phyloP scores from a whole-genome alignment of 2,888 invertebrate genomes.

The Erannis defoliaria region DNA sequence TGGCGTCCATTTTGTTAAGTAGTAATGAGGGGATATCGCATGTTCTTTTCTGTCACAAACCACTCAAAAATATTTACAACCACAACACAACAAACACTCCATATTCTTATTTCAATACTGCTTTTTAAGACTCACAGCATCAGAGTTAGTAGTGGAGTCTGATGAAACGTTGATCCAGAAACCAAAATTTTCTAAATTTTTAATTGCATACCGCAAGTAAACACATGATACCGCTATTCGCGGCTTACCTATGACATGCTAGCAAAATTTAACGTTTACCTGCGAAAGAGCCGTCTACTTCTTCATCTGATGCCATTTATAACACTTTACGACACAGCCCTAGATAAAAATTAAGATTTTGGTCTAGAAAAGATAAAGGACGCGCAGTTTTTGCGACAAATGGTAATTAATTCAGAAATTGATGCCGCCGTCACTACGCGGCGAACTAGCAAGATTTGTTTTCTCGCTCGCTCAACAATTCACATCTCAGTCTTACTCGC shows the following conservation, averaged over 20 bases:
- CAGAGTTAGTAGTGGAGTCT: slow-evolving; percentile 45
- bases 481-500: slow-evolving; percentile 53
- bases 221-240: slow-evolving; percentile 88
- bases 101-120: slow-evolving; percentile 53
- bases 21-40: slow-evolving; percentile 89
- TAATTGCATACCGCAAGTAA: slow-evolving; percentile 87
- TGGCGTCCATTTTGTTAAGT: slow-evolving; percentile 93
- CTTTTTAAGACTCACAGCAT: slow-evolving; percentile 49
- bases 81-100: slow-evolving; percentile 74
- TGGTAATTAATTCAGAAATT: slow-evolving; percentile 87
- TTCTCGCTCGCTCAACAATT: slow-evolving; percentile 62
- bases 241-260: slow-evolving; percentile 87
- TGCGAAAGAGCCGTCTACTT: slow-evolving; percentile 94
- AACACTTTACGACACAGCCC: slow-evolving; percentile 74
- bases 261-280: slow-evolving; percentile 89
- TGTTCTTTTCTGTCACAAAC: slow-evolving; percentile 87
- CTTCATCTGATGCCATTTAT: slow-evolving; percentile 95
- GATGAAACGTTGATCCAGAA: slow-evolving; percentile 51
- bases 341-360: slow-evolving; percentile 72
- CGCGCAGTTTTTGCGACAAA: slow-evolving; percentile 87
- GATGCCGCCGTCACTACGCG: slow-evolving; percentile 85
- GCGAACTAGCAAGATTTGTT: slow-evolving; percentile 71
- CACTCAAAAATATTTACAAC: slow-evolving; percentile 86
- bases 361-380: slow-evolving; percentile 83
- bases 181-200: slow-evolving; percentile 77